phyloP scores from a whole-genome alignment of 1,140 invertebrate species.

The Teleogryllus occipitalis region DNA sequence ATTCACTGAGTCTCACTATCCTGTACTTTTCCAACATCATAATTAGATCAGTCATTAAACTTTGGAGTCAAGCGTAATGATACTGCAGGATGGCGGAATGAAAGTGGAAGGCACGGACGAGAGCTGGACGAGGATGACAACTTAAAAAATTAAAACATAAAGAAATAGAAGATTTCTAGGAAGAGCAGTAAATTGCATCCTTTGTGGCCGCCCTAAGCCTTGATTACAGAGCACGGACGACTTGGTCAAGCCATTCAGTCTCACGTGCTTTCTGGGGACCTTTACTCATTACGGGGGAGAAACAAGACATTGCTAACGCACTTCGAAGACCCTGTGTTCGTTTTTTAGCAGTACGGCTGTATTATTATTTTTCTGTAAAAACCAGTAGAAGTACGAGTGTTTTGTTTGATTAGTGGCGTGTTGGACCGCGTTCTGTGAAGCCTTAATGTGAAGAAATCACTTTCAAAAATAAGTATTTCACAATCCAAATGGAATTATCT shows the following conservation, averaged over 20 bases:
- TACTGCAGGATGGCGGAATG: background rate
- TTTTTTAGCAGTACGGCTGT: background rate
- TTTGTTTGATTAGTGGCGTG: background rate
- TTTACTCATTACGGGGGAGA: background rate
- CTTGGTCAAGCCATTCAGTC: too few species aligned
- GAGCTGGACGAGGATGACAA: background rate
- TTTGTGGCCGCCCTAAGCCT: background rate
- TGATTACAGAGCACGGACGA: background rate
- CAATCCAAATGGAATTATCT: too few species aligned
- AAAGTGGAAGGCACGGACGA: too few species aligned
- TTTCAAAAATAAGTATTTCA: too few species aligned
- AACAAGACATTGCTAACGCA: conserved; percentile 4
- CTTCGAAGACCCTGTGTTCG: background rate
- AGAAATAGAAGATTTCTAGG: conserved; percentile 1
- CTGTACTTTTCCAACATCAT: background rate
- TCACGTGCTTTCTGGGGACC: too few species aligned
- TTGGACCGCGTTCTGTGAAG: too few species aligned
- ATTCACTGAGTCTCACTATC: background rate
- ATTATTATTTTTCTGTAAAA: background rate
- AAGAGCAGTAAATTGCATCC: conserved; percentile 4
- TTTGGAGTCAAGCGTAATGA: conserved; percentile 1
- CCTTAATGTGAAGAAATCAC: too few species aligned
- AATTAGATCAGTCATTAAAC: conserved; percentile 5
- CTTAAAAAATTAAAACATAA: conserved; percentile 6
- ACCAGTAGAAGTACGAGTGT: background rate